Evolutionary conservation across 2,113 vertebrate genomes (phyloP), one percentile per base, ranked within the genome.

Genomic region (Pitta sordida): DNA sequence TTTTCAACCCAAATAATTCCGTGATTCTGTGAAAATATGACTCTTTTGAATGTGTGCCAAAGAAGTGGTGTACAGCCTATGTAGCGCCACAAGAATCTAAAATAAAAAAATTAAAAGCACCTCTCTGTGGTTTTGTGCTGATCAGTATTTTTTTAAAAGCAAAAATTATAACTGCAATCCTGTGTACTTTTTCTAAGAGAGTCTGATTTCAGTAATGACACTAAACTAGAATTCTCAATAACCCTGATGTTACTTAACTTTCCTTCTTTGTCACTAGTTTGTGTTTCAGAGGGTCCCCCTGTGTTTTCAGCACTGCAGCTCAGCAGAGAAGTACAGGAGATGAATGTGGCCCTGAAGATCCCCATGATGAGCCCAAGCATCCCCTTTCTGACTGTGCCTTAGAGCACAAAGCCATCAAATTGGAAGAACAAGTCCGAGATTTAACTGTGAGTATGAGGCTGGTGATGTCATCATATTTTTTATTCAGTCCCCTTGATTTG

Each of bases 351-450:
- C 97, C 98, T 3, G 97, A 98, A 67, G 97, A 98, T 17, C 95
- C 97, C 68, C 91, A 37, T 11, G 97, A 96, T 36, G 97, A 97
- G 49, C 87, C 97, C 14, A 96, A 96, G 56, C 97, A 98, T 46
- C 92, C 97, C 29, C 92, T 98, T 67, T 92, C 95, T 41, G 95
- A 97, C 55, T 94, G 90, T 89, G 86, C 97, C 68, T 96, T 98
- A 64, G 97, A 98, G 89, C 95, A 96, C 77, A 98, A 96, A 97
- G 97, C 98, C 56, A 91, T 94, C 90, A 98, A 98, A 93, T 96
- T 99, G 75, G 98, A 98, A 67, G 97, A 98, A 64, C 98, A 99
- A 96, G 97, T 99, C 65, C 97, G 87, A 27, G 98, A 98, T 89
- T 97, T 99, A 96, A 98, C 97, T 39, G 98, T 99, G 95, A 98